Base-by-base conservation (phyloP, 2,888 invertebrate genomes). In the Boloria euphrosyne region DNA sequence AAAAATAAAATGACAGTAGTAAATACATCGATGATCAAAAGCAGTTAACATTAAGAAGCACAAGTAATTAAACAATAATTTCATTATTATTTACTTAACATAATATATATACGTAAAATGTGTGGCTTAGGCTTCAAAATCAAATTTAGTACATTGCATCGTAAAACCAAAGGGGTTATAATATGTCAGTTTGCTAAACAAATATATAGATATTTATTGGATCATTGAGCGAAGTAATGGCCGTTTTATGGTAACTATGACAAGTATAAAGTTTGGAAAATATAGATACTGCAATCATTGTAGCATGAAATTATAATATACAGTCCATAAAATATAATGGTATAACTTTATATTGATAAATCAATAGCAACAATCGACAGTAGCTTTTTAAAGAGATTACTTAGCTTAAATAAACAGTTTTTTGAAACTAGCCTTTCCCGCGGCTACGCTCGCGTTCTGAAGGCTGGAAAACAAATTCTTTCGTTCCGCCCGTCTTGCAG, bases 211-310 rank as follows among this genome's bases (percentile, higher is more conserved):
- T 66, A 68, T 65, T 73, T 71, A 69, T 67, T 76, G 75, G 74
- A 73, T 77, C 75, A 81, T 75, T 73, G 75, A 73, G 68, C 75
- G 68, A 61, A 62, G 72, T 75, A 78, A 78, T 73, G 73, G 73
- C 71, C 70, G 70, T 78, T 80, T 78, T 79, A 79, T 76, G 73
- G 75, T 74, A 74, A 74, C 74, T 68, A 69, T 76, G 72, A 73
- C 70, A 73, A 65, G 69, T 71, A 69, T 67, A 66, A 62, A 67
- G 66, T 57, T 59, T 68, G 66, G 73, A 75, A 77, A 77, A 79
- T 78, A 78, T 77, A 74, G 74, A 76, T 78, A 75, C 80, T 78
- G 78, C 76, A 79, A 79, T 80, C 78, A 79, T 79, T 80, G 67
- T 62, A 16, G 50, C 65, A 53, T 62, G 46, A 65, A 62, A 65